Percentiles rank a stretch among this genome's conserved stretches.
phyloP scores from a whole-genome alignment of 2,888 invertebrate genomes.

The Pyrochroa serraticornis region DNA sequence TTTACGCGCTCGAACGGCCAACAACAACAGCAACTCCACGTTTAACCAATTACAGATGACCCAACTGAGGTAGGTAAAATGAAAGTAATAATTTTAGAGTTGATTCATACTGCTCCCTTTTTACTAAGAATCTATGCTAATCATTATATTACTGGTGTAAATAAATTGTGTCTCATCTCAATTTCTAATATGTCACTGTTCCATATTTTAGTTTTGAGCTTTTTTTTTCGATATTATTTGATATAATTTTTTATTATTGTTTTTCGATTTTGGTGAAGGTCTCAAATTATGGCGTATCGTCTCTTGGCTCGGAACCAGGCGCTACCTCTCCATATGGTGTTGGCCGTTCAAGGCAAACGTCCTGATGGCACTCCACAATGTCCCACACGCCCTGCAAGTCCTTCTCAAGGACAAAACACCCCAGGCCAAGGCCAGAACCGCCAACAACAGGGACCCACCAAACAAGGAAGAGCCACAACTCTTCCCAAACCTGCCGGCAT shows the following conservation, averaged over 20 bases:
- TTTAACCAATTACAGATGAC: constrained; percentile 82
- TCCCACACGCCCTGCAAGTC: constrained; percentile 57
- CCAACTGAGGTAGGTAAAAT: constrained; percentile 71
- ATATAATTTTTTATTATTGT: too few species aligned
- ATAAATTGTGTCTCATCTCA: too few species aligned
- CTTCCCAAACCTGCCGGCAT: constrained; percentile 91
- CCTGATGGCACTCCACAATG: constrained; percentile 60
- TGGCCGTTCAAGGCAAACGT: constrained; percentile 69
- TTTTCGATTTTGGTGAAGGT: constrained; percentile 54
- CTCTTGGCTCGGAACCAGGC: constrained; percentile 91
- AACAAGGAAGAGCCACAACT: constrained; percentile 85
- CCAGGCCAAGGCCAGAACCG: constrained; percentile 30
- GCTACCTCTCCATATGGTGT: constrained; percentile 75
- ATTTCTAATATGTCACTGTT: too few species aligned
- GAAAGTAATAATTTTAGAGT: too few species aligned
- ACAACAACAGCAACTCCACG: constrained; percentile 64
- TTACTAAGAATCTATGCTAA: too few species aligned
- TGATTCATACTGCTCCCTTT: too few species aligned
- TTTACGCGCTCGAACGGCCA: constrained; percentile 71
- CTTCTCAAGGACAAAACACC: constrained; percentile 47
- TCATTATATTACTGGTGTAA: too few species aligned
- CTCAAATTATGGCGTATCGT: constrained; percentile 95
- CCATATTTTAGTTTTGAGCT: too few species aligned
- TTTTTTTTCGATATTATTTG: not conserved
- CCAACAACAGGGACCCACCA: constrained; percentile 64